Base-by-base conservation (phyloP, 2,888 invertebrate genomes). In the Lypha dubia region DNA sequence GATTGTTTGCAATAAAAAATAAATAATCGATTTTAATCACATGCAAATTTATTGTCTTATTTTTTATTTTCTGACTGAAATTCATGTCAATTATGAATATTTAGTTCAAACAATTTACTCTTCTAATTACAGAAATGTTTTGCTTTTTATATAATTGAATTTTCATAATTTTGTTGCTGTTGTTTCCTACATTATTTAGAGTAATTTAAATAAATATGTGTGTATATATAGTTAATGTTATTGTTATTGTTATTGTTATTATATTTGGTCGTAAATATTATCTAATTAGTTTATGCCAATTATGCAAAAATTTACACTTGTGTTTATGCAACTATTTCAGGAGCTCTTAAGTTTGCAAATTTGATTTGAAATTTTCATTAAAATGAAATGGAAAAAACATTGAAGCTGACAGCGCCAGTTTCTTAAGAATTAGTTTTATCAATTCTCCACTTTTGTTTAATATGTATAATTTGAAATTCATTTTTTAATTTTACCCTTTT, bases 181-280 rank as follows among this genome's bases (percentile, higher is more conserved):
- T 51, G 9, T 35, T 58, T 6, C 9, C 17, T 8, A 58, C 22
- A 70, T 79, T 65, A 75, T 58, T 75, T 51, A 53, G 35, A 38
- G 63, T 58, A 75, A 79, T 79, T 75, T 79, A 74, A 79, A 67
- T 83, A 75, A 70, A 70, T 79, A 73, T 62, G 53, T n/a, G n/a
- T n/a, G n/a, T n/a, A n/a, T n/a, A n/a, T n/a, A n/a, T n/a, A n/a
- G n/a, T 67, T 62, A 74, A 70, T 38, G 51, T 44, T 44, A 56
- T 76, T 70, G 38, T 28, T 58, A 56, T 76, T 70, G 28, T 28
- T 58, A 53, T 63, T 51, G 53, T 28, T 75, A 75, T n/a, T n/a
- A n/a, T n/a, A n/a, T 44, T 38, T 51, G 53, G 58, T 56, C 38
- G 28, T 32, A 67, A 73, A 58, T 67, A 56, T 82, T 82, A 28